Conservation (phyloP, 2,888 invertebrate genomes). For the Onchidella celtica region DNA sequence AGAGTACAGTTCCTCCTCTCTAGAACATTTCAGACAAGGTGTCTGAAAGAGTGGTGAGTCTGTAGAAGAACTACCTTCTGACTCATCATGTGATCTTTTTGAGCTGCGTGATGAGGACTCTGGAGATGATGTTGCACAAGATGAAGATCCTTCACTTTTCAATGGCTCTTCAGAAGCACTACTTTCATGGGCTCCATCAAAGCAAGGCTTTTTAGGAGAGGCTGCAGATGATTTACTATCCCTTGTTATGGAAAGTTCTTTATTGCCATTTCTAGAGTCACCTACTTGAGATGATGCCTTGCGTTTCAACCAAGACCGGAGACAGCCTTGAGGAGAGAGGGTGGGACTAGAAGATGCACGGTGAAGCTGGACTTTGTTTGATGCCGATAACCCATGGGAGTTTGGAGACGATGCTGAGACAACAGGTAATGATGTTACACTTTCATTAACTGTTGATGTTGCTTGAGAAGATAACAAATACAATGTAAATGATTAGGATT, state of each 20-base stretch:
- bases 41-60: not conserved
- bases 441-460: not conserved
- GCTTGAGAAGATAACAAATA: constrained; percentile 4
- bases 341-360: not conserved
- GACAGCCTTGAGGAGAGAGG: not conserved
- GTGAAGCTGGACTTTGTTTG: not conserved
- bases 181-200: not conserved
- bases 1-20: too few relatives aligned
- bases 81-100: constrained; percentile 28
- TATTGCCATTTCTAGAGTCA: not conserved
- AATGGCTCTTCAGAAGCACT: not conserved
- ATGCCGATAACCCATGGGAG: not conserved
- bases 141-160: constrained; percentile 1
- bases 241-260: not conserved
- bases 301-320: constrained; percentile 24
- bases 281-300: not conserved
- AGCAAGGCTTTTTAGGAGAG: not conserved
- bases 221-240: not conserved
- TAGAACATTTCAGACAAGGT: not conserved
- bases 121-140: not conserved
- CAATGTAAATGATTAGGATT: too few relatives aligned
- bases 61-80: not conserved
- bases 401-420: not conserved
- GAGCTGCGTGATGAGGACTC: not conserved
- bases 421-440: not conserved